Percentiles rank a stretch among this genome's conserved stretches.
Conservation (phyloP, 2,113 vertebrate species). For the Carettochelys insculpta region DNA sequence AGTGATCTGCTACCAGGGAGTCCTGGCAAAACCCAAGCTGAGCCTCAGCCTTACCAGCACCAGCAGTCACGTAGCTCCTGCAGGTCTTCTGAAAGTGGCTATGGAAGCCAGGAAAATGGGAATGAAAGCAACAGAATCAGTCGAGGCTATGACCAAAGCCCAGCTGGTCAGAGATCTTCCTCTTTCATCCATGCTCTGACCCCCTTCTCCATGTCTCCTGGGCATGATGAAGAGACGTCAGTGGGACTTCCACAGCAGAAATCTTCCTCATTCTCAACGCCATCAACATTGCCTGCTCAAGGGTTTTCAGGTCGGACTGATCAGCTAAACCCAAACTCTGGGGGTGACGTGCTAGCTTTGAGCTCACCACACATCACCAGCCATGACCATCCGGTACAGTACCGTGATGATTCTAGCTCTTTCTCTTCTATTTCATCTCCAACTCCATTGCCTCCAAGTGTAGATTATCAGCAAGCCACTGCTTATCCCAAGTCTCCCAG, state of each 20-base stretch:
- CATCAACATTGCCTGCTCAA: not conserved
- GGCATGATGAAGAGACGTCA: conserved; percentile 12
- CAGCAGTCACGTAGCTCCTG: conserved; percentile 33
- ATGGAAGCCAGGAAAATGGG: conserved; percentile 26
- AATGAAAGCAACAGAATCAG: not conserved
- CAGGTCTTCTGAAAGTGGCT: conserved; percentile 33
- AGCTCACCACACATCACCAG: not conserved
- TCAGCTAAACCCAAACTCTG: not conserved
- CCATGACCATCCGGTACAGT: conserved; percentile 40
- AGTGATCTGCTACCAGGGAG: conserved; percentile 12
- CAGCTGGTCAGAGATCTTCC: conserved; percentile 54
- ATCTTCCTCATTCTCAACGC: conserved; percentile 45
- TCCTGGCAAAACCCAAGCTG: not conserved
- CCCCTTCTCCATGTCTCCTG: not conserved
- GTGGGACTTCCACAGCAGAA: conserved; percentile 20
- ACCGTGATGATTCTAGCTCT: conserved; percentile 49
- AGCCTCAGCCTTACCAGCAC: conserved; percentile 16
- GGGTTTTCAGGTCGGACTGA: not conserved
- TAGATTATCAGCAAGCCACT: conserved; percentile 39
- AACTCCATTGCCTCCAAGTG: not conserved
- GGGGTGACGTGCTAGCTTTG: not conserved
- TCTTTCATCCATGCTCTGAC: conserved; percentile 56
- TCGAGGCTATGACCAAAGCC: conserved; percentile 7
- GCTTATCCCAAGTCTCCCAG: not conserved
- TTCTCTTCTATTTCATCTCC: conserved; percentile 35